phyloP scores from a whole-genome alignment of 2,797 vertebrate genomes.

The Pelochelys cantorii region DNA sequence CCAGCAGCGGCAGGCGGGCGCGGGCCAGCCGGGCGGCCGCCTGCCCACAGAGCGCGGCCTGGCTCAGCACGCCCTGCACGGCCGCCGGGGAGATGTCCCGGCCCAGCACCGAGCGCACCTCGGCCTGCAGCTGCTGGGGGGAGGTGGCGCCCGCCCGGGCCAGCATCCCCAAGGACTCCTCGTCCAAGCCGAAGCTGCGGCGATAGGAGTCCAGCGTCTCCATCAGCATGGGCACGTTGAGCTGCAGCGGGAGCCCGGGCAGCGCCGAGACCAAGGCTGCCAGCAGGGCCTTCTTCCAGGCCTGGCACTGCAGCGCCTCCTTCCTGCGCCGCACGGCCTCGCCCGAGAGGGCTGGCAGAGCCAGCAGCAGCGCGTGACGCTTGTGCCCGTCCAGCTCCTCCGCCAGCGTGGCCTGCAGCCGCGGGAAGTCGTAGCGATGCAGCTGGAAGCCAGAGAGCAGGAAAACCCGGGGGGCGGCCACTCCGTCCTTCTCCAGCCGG shows the following conservation, averaged over 20 bases:
- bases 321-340: constrained; percentile 74
- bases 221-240: constrained; percentile 75
- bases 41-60: constrained; percentile 50
- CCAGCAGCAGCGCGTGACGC: constrained; percentile 75
- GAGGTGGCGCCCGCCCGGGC: constrained; percentile 74
- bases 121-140: constrained; percentile 66
- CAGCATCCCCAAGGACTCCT: constrained; percentile 73
- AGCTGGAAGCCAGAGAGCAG: constrained; percentile 75
- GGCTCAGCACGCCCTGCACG: constrained; percentile 62
- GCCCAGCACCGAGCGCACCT: constrained; percentile 75
- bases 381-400: constrained; percentile 78
- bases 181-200: constrained; percentile 79
- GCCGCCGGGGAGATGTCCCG: constrained; percentile 57
- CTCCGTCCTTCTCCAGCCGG: constrained; percentile 28
- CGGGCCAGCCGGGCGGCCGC: constrained; percentile 53
- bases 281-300: constrained; percentile 76
- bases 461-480: constrained; percentile 76
- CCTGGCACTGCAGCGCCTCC: constrained; percentile 64
- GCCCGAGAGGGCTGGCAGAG: constrained; percentile 68
- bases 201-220: constrained; percentile 74
- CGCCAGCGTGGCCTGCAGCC: constrained; percentile 77
- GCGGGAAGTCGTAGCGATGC: constrained; percentile 74
- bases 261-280: constrained; percentile 70
- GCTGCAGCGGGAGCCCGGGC: constrained; percentile 65
- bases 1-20: constrained; percentile 66